Conservation (phyloP, 2,113 vertebrate species). For the Odocoileus virginianus region DNA sequence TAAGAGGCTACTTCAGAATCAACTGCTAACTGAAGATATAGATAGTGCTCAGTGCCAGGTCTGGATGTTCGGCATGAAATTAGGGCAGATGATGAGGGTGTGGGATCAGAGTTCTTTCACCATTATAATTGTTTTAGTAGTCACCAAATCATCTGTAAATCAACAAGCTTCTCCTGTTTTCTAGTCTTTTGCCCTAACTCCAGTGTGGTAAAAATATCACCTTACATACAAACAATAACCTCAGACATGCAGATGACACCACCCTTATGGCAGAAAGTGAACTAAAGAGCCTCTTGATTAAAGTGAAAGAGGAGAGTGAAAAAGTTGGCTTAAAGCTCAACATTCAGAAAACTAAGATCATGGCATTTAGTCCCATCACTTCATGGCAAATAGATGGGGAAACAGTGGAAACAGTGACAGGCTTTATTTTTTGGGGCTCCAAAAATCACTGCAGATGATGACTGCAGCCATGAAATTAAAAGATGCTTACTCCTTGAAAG, state of each 20-base stretch:
- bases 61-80: background rate
- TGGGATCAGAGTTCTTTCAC: background rate
- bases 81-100: background rate
- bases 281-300: background rate
- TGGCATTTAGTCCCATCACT: background rate
- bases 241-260: background rate
- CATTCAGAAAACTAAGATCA: background rate
- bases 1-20: background rate
- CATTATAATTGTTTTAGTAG: background rate
- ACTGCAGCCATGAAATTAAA: background rate
- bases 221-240: background rate
- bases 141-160: background rate
- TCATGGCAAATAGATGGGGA: background rate
- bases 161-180: background rate
- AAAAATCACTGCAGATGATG: background rate
- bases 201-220: background rate
- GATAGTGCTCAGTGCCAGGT: background rate
- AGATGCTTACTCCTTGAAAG: background rate
- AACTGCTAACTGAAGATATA: background rate
- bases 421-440: background rate
- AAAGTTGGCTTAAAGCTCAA: background rate
- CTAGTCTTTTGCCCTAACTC: background rate
- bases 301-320: background rate
- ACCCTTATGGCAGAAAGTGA: background rate
- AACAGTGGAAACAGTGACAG: background rate